A percentile compares a stretch with the other conserved stretches of the same genome.
Evolutionary conservation across 2,797 vertebrate species (phyloP).

Genomic region (Tamandua tetradactyla): DNA sequence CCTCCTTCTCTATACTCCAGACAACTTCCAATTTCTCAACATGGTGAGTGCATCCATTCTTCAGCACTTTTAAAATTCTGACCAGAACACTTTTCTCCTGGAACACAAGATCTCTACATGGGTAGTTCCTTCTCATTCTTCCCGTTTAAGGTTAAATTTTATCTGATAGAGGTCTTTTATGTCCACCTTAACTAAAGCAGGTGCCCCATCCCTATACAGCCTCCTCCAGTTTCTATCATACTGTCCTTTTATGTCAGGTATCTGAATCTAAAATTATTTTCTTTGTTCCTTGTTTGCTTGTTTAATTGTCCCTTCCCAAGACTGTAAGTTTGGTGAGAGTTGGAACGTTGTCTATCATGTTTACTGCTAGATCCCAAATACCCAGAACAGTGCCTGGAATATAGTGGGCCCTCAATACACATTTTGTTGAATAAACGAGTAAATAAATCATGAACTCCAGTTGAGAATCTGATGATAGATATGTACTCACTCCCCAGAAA

Average conservation of each 20-base stretch:
- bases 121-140: not conserved
- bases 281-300: not conserved
- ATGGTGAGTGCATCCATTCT: not conserved
- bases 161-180: not conserved
- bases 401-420: not conserved
- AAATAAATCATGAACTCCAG: not conserved
- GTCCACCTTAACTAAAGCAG: conserved; percentile 15
- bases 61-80: not conserved
- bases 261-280: not conserved
- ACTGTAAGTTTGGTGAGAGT: not conserved
- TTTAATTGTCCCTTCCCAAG: not conserved
- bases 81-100: not conserved
- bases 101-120: not conserved
- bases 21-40: not conserved
- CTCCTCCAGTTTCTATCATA: not conserved
- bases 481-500: not conserved
- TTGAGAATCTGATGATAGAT: not conserved
- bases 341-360: not conserved
- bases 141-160: not conserved
- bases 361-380: not conserved
- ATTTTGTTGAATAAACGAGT: conserved; percentile 33
- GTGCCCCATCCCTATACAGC: not conserved
- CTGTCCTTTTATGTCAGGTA: not conserved
- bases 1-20: not conserved
- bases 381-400: not conserved